These are phyloP conservation scores for Turritopsis dohrnii DNA, from an alignment of 30 jellyfish, hydroid and myxozoan genomes.

Conservation along the genomic window DNA sequence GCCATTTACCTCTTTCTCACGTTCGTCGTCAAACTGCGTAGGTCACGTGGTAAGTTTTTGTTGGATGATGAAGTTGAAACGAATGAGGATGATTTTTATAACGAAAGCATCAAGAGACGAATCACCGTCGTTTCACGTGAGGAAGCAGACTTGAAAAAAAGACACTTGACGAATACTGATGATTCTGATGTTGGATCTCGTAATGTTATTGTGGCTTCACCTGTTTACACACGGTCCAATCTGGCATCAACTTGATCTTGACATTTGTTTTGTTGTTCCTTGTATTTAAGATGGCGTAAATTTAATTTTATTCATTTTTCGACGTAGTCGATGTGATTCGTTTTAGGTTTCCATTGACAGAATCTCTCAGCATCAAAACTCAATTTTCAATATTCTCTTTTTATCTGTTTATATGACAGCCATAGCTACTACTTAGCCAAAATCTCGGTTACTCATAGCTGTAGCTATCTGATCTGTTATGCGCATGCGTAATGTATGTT, in stretches of 20 bases:
- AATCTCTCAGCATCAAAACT: background rate
- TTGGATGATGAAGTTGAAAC: background rate
- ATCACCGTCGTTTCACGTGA: background rate
- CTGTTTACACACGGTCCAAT: constrained; percentile 3
- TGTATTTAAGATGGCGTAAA: too few relatives aligned
- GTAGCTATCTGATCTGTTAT: too few relatives aligned
- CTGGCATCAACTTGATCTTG: background rate
- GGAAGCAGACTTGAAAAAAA: too few relatives aligned
- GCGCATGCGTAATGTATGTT: too few relatives aligned
- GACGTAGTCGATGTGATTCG: background rate
- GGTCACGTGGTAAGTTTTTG: background rate
- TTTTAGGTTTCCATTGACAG: background rate
- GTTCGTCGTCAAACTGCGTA: background rate
- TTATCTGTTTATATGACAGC: too few relatives aligned
- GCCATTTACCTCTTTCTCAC: background rate
- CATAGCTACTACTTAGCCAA: too few relatives aligned
- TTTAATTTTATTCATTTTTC: background rate
- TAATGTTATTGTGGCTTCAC: background rate
- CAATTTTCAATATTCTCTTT: too few relatives aligned
- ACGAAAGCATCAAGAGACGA: background rate
- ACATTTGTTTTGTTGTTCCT: too few relatives aligned
- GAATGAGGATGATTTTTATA: background rate
- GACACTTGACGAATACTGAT: background rate
- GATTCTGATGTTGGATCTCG: background rate
- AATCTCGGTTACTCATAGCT: too few relatives aligned